Evolutionary conservation across 2,113 vertebrate species (phyloP).

Genomic region (Addax nasomaculatus): DNA sequence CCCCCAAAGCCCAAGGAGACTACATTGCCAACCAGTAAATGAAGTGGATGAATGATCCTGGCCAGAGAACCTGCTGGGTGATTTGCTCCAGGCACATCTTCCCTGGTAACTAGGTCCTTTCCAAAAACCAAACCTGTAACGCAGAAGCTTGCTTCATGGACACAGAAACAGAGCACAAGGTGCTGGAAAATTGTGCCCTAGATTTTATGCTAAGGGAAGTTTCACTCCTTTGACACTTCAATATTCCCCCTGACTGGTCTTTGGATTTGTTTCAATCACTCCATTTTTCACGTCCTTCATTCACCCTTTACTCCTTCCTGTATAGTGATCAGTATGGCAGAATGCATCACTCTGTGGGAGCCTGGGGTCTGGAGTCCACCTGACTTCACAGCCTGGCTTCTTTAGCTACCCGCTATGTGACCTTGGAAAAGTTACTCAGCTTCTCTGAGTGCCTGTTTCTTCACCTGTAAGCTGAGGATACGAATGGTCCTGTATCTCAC

Average conservation of each 20-base stretch:
- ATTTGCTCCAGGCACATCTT: neutral
- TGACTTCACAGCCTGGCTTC: neutral
- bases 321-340: neutral
- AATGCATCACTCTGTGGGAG: neutral
- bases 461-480: neutral
- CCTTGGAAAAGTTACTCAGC: neutral
- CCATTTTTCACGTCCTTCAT: neutral
- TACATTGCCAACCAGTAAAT: neutral
- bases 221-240: neutral
- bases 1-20: neutral
- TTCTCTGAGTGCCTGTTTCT: neutral
- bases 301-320: neutral
- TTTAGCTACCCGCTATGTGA: neutral
- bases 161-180: neutral
- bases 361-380: fast-evolving
- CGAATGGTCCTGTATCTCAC: fast-evolving
- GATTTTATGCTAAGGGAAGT: neutral
- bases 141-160: neutral
- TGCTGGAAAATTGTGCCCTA: neutral
- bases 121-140: neutral
- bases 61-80: neutral
- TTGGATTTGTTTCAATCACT: neutral
- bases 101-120: neutral
- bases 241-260: neutral
- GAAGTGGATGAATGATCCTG: neutral